Conservation (phyloP, 2,113 vertebrate species). For the Percina caprodes region DNA sequence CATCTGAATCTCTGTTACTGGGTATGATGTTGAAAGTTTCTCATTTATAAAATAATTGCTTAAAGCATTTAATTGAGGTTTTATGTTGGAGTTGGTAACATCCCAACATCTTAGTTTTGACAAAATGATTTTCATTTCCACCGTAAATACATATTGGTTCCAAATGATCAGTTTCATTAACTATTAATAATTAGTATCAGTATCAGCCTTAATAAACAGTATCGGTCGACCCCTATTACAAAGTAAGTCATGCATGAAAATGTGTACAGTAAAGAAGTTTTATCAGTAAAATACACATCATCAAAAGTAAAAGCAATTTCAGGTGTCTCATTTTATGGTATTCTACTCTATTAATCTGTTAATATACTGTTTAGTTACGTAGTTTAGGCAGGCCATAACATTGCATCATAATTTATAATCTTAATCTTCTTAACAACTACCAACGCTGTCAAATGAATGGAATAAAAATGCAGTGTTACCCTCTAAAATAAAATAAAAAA, state of each 20-base stretch:
- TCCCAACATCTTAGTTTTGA: no score
- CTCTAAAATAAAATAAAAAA: no score
- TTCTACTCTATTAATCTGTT: slow-evolving; percentile 3
- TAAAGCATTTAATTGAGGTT: no score
- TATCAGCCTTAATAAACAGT: no score
- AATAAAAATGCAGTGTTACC: not conserved
- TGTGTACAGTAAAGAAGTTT: not conserved
- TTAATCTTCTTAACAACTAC: not conserved
- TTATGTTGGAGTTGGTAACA: no score
- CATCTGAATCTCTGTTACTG: no score
- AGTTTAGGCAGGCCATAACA: not conserved
- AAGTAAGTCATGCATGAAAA: not conserved
- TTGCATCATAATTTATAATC: not conserved
- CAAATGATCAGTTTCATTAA: no score
- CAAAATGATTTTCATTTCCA: no score
- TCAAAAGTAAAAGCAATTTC: not conserved
- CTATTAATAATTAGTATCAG: no score
- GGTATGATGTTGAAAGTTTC: no score
- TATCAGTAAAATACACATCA: slow-evolving; percentile 1
- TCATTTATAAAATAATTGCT: no score
- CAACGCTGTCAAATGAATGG: not conserved
- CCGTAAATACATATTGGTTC: no score
- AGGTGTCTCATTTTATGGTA: not conserved
- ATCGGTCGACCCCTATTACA: not conserved
- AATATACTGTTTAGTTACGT: slow-evolving; percentile 1